Conservation (phyloP, 2,888 invertebrate species). For the Xanthia icteritia region DNA sequence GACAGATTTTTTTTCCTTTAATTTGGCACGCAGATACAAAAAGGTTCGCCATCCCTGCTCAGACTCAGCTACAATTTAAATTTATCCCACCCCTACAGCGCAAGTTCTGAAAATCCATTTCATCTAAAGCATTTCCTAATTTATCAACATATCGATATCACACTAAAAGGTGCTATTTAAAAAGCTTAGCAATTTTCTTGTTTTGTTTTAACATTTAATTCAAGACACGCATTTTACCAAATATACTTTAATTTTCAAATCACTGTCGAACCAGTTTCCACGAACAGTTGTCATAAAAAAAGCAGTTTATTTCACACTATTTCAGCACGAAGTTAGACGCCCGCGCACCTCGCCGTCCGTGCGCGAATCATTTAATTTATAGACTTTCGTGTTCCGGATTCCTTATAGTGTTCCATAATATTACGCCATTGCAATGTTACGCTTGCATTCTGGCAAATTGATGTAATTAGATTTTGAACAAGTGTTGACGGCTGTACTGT, state of each 20-base stretch:
- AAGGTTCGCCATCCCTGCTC: too few relatives aligned
- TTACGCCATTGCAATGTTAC: conserved; percentile 63
- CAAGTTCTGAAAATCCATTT: not conserved
- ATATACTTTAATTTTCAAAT: not conserved
- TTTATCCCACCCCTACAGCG: not conserved
- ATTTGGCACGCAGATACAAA: too few relatives aligned
- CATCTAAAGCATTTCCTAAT: not conserved
- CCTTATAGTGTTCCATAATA: conserved; percentile 67
- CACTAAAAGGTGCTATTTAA: too few relatives aligned
- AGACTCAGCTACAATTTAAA: too few relatives aligned
- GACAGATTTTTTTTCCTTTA: too few relatives aligned
- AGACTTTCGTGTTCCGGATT: conserved; percentile 67
- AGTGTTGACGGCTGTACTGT: conserved; percentile 48
- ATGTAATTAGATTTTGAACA: conserved; percentile 58
- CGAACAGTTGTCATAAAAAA: conserved; percentile 14
- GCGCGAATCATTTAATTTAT: conserved; percentile 66
- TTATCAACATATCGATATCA: too few relatives aligned
- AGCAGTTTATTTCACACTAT: conserved; percentile 27
- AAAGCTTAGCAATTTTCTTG: too few relatives aligned
- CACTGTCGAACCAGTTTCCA: not conserved
- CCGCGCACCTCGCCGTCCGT: conserved; percentile 44
- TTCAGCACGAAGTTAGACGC: conserved; percentile 29
- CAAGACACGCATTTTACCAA: not conserved
- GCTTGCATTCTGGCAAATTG: conserved; percentile 58
- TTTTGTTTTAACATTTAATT: not conserved